Evolutionary conservation across 2,888 invertebrate genomes (phyloP).

Genomic region (Sinelater perroti): DNA sequence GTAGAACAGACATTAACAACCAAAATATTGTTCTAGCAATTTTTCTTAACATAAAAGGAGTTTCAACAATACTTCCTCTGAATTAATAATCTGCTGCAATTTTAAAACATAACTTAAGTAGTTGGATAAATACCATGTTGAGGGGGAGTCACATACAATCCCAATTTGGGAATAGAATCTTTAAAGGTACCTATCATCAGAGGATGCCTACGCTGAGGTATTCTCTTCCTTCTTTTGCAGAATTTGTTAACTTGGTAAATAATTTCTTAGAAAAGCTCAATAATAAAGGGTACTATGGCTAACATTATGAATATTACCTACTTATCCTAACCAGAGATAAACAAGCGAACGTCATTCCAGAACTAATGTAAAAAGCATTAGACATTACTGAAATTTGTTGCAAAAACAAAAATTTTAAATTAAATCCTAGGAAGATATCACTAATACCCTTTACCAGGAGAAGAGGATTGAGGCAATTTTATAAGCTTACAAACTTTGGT

Average conservation of each 20-base stretch:
- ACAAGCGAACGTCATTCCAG: background rate
- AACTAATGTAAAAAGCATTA: slow-evolving; percentile 2
- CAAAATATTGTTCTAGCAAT: background rate
- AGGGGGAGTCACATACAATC: background rate
- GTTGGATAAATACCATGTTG: slow-evolving; percentile 1
- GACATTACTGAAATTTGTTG: background rate
- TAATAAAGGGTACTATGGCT: background rate
- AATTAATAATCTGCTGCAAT: background rate
- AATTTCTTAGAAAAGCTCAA: background rate
- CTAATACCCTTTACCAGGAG: background rate
- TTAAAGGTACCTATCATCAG: background rate
- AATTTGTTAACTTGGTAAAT: slow-evolving; percentile 6
- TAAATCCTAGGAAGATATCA: background rate
- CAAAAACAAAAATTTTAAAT: background rate
- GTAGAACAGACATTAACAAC: background rate
- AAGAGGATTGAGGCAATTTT: background rate
- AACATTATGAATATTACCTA: background rate
- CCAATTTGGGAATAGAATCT: background rate
- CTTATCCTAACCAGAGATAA: background rate
- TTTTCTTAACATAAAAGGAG: background rate
- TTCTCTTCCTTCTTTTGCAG: background rate
- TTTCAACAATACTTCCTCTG: background rate
- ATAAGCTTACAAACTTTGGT: background rate
- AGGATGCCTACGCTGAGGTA: background rate
- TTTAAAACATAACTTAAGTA: background rate